phyloP scores from a whole-genome alignment of 2,797 vertebrate species.

The Craterocephalus amniculus region DNA sequence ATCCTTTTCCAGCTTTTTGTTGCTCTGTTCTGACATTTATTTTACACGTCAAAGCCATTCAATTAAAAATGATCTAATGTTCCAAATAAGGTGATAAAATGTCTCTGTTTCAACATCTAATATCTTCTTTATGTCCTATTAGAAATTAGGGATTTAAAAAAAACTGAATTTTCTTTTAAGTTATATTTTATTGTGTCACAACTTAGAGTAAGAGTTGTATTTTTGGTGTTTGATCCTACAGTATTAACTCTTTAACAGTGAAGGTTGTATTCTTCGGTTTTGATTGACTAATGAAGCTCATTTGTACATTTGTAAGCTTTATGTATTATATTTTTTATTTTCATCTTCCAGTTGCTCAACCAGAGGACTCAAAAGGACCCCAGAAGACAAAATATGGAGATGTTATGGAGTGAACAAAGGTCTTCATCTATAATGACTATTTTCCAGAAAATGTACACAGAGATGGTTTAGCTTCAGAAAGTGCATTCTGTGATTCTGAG shows the following conservation, averaged over 20 bases:
- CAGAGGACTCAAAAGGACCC: constrained; percentile 51
- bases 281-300: neutral
- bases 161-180: too few relatives aligned
- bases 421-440: constrained; percentile 16
- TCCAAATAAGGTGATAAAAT: neutral
- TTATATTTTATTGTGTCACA: too few relatives aligned
- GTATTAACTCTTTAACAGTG: neutral
- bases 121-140: too few relatives aligned
- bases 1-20: neutral
- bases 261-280: constrained; percentile 1
- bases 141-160: too few relatives aligned
- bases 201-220: too few relatives aligned
- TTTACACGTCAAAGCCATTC: neutral
- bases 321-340: constrained; percentile 30
- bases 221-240: neutral
- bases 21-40: neutral
- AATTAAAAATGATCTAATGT: neutral
- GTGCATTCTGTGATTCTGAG: neutral
- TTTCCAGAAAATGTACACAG: neutral
- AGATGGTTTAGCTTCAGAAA: neutral
- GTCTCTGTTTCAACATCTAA: too few relatives aligned
- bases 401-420: constrained; percentile 71
- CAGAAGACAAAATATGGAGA: constrained; percentile 81
- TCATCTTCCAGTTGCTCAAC: constrained; percentile 50
- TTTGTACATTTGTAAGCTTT: neutral